Base-by-base conservation (phyloP, 53 echinoderm and acorn worm species). In the Paelopatides confundens region DNA sequence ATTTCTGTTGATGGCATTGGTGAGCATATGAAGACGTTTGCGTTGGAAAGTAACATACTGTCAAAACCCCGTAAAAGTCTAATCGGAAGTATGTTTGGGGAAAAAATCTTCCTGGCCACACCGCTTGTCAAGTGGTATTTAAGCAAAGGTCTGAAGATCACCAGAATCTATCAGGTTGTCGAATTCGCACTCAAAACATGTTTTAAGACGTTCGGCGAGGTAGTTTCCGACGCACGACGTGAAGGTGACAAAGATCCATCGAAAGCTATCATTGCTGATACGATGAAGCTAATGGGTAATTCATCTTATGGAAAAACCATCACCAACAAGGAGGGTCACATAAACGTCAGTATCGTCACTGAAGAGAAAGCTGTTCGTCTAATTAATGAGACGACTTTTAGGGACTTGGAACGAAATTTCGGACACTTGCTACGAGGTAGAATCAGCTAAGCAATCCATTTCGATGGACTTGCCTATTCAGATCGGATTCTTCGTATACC, bases 281-380 rank as follows among this genome's bases (percentile, higher is more conserved):
- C 89, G 24, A 94, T 89, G 81, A 92, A 92, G 66, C 33, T 93
- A 10, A 86, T 92, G 6, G 90, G 94, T 3, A 93, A 90, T 62
- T 91, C 94, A 0, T 77, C 94, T 9, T 91, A 94, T 24, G 91
- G 83, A 4, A 91, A 87, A 69, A 91, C 85, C 0, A 70, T 91
- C 4, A 87, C 91, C 27, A 82, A 82, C 26, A 87, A 91, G 31
- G 74, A 48, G 6, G 34, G 27, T 47, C 87, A 91, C 36, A 14
- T 77, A 24, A 40, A 46, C 12, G 51, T 77, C 2, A 23, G 35
- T 15, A 36, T 77, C 2, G 21, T 23, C 48, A 46, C 17, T 6
- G 48, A 77, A 17, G 26, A 24, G 4, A 77, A 77, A n/a, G 77
- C 46, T 46, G 43, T 24, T 47, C 21, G 46, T 13, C 23, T 12